Base-by-base conservation (phyloP, 2,113 vertebrate genomes). In the Sinocyclocheilus maitianheensis region DNA sequence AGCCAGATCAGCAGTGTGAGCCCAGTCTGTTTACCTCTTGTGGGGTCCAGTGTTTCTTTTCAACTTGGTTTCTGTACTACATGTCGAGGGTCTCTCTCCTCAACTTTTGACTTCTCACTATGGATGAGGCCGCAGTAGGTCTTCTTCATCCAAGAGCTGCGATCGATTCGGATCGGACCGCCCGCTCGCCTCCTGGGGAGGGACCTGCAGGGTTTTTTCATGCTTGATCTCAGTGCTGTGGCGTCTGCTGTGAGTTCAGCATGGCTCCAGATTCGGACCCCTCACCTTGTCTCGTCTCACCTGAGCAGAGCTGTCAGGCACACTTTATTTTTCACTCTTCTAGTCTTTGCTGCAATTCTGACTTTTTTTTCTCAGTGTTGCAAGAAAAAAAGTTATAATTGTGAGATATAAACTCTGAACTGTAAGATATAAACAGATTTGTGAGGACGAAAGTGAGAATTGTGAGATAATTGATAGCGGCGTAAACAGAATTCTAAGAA, bases 201-300 rank as follows among this genome's bases (percentile, higher is more conserved):
- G 37, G 37, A 43, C 8, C 71, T 40, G 37, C 37, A 74, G 37
- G 37, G 1, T 43, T 83, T 77, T 77, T 82, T 55, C n/a, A 18
- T 30, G 48, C 26, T 58, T 10, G 67, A 74, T 51, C 51, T 83
- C 24, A 83, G 11, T 58, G 48, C 48, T 40, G 37, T 16, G 20
- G 65, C 18, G 13, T 58, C 53, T 1, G 55, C 53, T 84, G 72
- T 48, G 62, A 85, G 75, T 69, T 78, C 74, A 84, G 48, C 55
- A 77, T 0, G 37, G 55, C 74, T 30, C 48, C 12, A 51, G 18
- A 26, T 14, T 84, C 20, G 22, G 58, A 72, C 22, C 22, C 7
- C 22, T 83, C 20, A 34, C 51, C 34, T 74, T n/a, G 18, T n/a
- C 53, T 79, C 30, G 5, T 60, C 16, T 34, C 65, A 65, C 62